A percentile compares a stretch with the other conserved stretches of the same genome.
phyloP scores from a whole-genome alignment of 1,140 invertebrate genomes.

The Popillia japonica region DNA sequence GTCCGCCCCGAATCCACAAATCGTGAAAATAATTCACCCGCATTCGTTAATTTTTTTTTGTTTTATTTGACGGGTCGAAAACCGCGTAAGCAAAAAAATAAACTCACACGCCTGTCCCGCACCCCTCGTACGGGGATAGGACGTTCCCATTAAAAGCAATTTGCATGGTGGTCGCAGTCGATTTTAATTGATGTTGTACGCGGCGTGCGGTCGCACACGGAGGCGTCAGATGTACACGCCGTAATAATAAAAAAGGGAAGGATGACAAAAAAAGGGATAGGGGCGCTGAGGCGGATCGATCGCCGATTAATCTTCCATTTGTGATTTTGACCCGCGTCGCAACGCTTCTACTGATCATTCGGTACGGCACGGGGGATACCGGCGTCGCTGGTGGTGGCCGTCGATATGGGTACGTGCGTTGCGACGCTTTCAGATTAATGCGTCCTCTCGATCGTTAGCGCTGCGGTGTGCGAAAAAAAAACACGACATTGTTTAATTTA shows the following conservation, averaged over 20 bases:
- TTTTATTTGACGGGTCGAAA: background rate
- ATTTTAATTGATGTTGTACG: conserved; percentile 16
- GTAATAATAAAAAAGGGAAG: conserved; percentile 6
- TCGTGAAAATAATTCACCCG: background rate
- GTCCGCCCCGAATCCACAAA: background rate
- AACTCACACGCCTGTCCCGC: background rate
- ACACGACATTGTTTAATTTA: conserved; percentile 2
- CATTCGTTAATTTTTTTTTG: conserved; percentile 10
- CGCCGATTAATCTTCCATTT: conserved; percentile 6
- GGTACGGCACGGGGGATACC: too few species aligned
- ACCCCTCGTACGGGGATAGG: background rate
- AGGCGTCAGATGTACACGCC: conserved; percentile 1
- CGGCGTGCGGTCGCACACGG: background rate
- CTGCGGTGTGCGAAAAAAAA: background rate
- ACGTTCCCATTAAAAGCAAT: conserved; percentile 11
- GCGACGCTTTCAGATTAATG: background rate
- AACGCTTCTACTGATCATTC: too few species aligned
- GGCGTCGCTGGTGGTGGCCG: too few species aligned
- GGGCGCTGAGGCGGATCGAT: background rate
- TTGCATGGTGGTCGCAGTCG: conserved; percentile 8
- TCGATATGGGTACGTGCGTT: background rate
- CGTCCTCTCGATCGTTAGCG: conserved; percentile 3
- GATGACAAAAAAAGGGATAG: background rate
- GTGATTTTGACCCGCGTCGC: background rate
- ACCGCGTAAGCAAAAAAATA: conserved; percentile 5